Conservation (phyloP, 2,888 invertebrate genomes). For the Cenopis cana region DNA sequence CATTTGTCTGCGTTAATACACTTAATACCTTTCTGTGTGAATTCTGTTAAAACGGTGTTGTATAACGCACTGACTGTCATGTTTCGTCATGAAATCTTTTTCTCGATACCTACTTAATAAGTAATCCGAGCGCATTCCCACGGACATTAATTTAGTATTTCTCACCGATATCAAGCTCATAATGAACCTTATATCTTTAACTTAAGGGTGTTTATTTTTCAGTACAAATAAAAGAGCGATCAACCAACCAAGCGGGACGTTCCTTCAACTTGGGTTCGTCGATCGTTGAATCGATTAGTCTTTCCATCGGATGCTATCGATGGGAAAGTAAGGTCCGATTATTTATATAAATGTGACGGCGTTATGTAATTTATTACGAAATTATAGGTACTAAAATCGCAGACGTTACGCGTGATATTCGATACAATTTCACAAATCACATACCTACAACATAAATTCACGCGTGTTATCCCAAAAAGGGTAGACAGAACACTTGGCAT, state of each 20-base stretch:
- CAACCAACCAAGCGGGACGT: constrained; percentile 75
- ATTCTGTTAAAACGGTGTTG: constrained; percentile 11
- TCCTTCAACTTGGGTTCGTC: constrained; percentile 80
- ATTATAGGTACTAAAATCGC: constrained; percentile 10
- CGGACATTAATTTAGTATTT: constrained; percentile 48
- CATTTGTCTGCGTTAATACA: not conserved
- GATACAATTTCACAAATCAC: not conserved
- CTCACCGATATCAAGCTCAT: constrained; percentile 17
- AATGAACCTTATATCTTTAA: constrained; percentile 32
- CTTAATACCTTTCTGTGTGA: not conserved
- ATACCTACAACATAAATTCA: no score
- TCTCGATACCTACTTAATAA: constrained; percentile 46
- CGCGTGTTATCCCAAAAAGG: no score
- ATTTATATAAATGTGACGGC: constrained; percentile 42
- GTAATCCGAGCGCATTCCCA: constrained; percentile 57
- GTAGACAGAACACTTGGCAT: no score
- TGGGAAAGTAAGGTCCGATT: constrained; percentile 69
- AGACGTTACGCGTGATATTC: not conserved
- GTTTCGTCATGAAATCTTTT: constrained; percentile 43
- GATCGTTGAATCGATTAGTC: constrained; percentile 68
- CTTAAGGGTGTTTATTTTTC: constrained; percentile 43
- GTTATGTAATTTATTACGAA: constrained; percentile 21
- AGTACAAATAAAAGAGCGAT: constrained; percentile 53
- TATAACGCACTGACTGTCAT: constrained; percentile 34
- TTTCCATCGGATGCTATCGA: constrained; percentile 64